These are phyloP conservation scores for Porites rus DNA, from an alignment of 92 coral and sea anemone genomes.

Conservation along the genomic window DNA sequence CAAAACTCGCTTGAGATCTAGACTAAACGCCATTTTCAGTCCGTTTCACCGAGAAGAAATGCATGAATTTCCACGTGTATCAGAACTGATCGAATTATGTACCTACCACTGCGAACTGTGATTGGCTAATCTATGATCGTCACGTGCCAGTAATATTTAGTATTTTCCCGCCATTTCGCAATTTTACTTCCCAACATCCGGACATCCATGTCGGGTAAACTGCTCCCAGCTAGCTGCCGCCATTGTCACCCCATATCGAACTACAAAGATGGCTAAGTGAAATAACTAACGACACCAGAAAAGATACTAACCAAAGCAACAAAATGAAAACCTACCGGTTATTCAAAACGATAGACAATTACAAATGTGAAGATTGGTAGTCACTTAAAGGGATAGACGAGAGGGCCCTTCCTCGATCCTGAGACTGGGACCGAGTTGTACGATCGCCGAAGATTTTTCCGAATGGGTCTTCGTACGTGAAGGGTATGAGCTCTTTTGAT, in stretches of 20 bases:
- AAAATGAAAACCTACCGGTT: no score
- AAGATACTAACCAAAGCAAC: no score
- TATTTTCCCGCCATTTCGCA: slow-evolving; percentile 46
- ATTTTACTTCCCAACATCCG: background rate
- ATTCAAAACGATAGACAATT: no score
- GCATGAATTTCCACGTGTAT: slow-evolving; percentile 49
- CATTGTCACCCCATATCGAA: background rate
- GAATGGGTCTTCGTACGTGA: no score
- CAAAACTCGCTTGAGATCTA: slow-evolving; percentile 89
- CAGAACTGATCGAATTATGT: slow-evolving; percentile 25
- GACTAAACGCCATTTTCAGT: slow-evolving; percentile 75
- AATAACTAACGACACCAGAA: background rate
- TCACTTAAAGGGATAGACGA: no score
- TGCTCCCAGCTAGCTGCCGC: background rate
- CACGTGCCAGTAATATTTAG: slow-evolving; percentile 29
- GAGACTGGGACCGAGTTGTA: no score
- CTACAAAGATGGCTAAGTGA: background rate
- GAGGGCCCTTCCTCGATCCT: no score
- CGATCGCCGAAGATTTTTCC: no score
- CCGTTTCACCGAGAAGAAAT: background rate
- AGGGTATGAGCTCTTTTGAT: no score
- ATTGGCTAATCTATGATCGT: slow-evolving; percentile 32
- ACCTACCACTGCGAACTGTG: slow-evolving; percentile 7
- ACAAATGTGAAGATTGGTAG: no score
- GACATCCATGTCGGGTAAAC: no score